phyloP scores from a whole-genome alignment of 2,888 invertebrate genomes.

The Cistogaster globosa region DNA sequence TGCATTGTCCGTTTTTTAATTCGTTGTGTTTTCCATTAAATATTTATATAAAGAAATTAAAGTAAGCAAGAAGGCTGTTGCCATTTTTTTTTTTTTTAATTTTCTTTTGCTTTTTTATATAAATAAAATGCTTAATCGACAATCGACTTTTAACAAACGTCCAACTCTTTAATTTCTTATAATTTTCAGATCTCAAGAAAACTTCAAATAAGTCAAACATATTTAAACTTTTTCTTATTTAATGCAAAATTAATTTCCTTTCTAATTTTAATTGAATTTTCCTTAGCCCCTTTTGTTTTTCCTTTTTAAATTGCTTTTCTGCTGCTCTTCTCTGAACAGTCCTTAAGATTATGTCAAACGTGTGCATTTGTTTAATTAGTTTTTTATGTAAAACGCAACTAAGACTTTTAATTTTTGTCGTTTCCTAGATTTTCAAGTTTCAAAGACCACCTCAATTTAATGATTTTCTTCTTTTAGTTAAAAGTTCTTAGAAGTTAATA shows the following conservation, averaged over 20 bases:
- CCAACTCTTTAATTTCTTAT: too few relatives aligned
- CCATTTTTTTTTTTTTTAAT: too few relatives aligned
- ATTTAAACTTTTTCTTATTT: neutral
- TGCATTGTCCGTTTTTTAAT: too few relatives aligned
- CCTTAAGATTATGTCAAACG: slow-evolving; percentile 12
- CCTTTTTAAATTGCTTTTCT: neutral
- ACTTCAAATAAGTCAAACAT: too few relatives aligned
- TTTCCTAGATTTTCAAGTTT: neutral
- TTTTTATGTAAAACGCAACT: slow-evolving; percentile 51
- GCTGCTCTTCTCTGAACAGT: neutral
- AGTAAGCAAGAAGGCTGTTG: too few relatives aligned
- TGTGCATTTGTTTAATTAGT: slow-evolving; percentile 56
- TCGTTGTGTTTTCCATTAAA: too few relatives aligned
- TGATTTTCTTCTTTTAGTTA: neutral
- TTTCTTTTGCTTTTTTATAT: too few relatives aligned
- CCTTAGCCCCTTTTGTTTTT: neutral
- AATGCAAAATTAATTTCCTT: neutral
- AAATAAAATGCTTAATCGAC: too few relatives aligned
- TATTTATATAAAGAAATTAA: too few relatives aligned
- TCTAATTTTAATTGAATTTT: slow-evolving; percentile 10
- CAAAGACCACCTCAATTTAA: neutral
- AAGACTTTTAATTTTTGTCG: slow-evolving; percentile 38
- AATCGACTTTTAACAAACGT: too few relatives aligned
- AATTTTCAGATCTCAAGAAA: neutral
- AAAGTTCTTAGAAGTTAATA: slow-evolving; percentile 1